phyloP scores from a whole-genome alignment of 92 coral and sea anemone genomes.

The Epizoanthus ramosus region DNA sequence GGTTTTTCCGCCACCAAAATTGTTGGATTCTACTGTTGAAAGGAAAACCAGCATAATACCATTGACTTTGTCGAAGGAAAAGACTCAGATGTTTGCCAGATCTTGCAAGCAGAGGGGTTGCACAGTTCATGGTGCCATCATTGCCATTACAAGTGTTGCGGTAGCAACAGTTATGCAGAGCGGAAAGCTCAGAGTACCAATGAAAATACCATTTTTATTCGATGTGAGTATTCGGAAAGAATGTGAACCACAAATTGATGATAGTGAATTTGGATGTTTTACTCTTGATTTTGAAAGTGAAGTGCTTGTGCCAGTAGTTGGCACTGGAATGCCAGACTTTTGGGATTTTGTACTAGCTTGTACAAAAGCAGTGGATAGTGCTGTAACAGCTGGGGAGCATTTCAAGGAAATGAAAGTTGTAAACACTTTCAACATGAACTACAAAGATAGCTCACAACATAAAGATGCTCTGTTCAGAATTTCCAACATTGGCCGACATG shows the following conservation, averaged over 20 bases:
- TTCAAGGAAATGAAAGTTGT: constrained; percentile 53
- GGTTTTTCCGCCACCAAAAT: constrained; percentile 66
- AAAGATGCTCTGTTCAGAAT: constrained; percentile 50
- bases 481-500: constrained; percentile 63
- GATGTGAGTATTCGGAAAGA: constrained; percentile 61
- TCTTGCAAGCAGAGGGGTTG: constrained; percentile 67
- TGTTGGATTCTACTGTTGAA: constrained; percentile 44
- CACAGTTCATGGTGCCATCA: constrained; percentile 70
- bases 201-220: constrained; percentile 62
- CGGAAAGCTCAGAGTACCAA: constrained; percentile 48
- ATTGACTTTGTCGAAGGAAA: constrained; percentile 45
- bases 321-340: constrained; percentile 42
- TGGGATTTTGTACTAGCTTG: constrained; percentile 74
- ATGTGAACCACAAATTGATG: constrained; percentile 56
- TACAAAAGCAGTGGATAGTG: constrained; percentile 47
- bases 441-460: constrained; percentile 58
- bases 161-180: constrained; percentile 72
- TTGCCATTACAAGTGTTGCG: constrained; percentile 73
- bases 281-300: constrained; percentile 55
- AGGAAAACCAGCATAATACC: constrained; percentile 80
- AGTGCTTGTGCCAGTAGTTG: constrained; percentile 46
- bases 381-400: constrained; percentile 58
- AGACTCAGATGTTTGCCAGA: constrained; percentile 40
- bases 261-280: constrained; percentile 60
- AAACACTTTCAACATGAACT: constrained; percentile 44